These are phyloP conservation scores for Actias luna DNA, from an alignment of 2,888 invertebrate genomes.

Conservation along the genomic window DNA sequence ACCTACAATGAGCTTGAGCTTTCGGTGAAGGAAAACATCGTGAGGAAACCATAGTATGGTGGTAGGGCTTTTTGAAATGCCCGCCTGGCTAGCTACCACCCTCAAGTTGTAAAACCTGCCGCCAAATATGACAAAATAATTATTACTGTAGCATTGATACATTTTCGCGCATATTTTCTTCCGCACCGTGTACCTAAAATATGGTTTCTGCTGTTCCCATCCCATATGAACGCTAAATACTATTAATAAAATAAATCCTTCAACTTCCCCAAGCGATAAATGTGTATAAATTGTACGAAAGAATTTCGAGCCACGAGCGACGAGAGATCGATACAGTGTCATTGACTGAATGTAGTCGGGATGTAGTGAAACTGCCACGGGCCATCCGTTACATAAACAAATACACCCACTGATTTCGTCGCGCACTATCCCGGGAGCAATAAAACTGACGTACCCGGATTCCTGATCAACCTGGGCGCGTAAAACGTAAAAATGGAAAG, in stretches of 20 bases:
- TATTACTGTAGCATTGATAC: no score
- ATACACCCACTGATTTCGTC: constrained; percentile 14
- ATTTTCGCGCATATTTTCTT: neutral
- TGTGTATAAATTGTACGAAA: neutral
- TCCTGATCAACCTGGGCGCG: constrained; percentile 14
- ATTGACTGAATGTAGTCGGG: neutral
- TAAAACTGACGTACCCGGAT: constrained; percentile 17
- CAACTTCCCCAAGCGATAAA: neutral
- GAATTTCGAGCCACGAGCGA: neutral
- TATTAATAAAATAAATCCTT: neutral
- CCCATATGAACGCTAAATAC: neutral
- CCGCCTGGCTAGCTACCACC: no score
- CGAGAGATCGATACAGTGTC: constrained; percentile 2
- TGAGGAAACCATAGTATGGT: no score
- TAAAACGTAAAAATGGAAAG: constrained; percentile 29
- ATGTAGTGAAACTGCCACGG: constrained; percentile 2
- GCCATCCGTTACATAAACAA: constrained; percentile 8
- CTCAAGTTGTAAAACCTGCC: no score
- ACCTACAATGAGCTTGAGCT: no score
- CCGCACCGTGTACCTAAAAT: neutral
- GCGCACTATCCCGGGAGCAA: constrained; percentile 12
- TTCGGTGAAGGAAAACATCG: no score
- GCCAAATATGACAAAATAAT: no score
- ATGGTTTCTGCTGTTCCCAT: neutral
- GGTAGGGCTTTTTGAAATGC: no score